phyloP scores from a whole-genome alignment of 2,113 vertebrate species.

The Chionis minor region DNA sequence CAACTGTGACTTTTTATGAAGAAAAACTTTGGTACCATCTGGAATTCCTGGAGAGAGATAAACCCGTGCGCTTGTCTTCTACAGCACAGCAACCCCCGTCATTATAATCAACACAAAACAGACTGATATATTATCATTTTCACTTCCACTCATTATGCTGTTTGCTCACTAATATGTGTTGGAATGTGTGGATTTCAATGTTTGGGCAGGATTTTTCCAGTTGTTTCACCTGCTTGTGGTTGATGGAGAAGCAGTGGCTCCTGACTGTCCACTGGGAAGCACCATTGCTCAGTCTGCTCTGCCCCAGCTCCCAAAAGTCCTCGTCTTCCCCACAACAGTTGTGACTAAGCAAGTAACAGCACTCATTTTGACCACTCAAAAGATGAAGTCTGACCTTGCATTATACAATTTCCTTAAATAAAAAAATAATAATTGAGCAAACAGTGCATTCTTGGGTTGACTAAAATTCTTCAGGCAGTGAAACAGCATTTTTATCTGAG shows the following conservation, averaged over 20 bases:
- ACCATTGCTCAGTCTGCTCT: background rate
- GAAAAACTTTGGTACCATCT: background rate
- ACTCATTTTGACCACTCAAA: background rate
- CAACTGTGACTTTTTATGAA: background rate
- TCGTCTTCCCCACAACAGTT: background rate
- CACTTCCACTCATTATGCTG: fast-evolving
- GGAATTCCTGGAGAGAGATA: background rate
- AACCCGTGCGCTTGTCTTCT: background rate
- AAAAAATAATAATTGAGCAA: background rate
- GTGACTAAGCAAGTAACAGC: background rate
- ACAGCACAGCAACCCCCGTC: background rate
- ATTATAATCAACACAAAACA: background rate
- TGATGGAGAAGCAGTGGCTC: background rate
- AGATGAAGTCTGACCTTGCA: background rate
- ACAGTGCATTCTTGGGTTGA: background rate
- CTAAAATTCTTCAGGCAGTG: background rate
- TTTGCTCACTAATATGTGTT: background rate
- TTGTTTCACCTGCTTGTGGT: background rate
- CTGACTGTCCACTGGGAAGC: background rate
- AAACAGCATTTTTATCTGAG: background rate
- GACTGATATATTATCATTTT: background rate
- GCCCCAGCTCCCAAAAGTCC: background rate
- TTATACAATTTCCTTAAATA: background rate
- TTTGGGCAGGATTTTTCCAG: background rate
- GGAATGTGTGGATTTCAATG: background rate